Base-by-base conservation (phyloP, 2,888 invertebrate genomes). In the Bembecia ichneumoniformis region DNA sequence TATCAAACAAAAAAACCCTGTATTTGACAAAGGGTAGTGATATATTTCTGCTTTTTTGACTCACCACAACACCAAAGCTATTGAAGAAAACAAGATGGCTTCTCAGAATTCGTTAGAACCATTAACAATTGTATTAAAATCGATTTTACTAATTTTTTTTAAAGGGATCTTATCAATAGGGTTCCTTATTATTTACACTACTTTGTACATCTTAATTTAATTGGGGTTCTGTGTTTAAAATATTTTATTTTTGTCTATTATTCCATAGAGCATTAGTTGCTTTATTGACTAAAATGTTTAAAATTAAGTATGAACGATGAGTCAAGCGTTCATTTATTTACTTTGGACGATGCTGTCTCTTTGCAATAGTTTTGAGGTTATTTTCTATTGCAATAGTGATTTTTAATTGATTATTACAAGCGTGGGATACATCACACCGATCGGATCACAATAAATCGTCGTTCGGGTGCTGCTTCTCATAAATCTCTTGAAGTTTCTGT, bases 401-500 rank as follows among this genome's bases (percentile, higher is more conserved):
- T 20, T 20, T 20, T 7, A 20, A 20, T 17, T 11, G 45, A 20
- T 47, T 34, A 2, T 47, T 47, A n/a, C 10, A 43, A 16, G 16
- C 10, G 5, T 10, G 7, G n/a, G 35, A 14, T 34, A 5, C 13
- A n/a, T 11, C 40, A 5, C 13, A 11, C 40, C 7, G 11, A 3
- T 14, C 3, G 40, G 43, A 64, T 81, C 67, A 82, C 59, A 86
- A 68, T 66, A 86, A 69, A 35, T 84, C 87, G 10, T 82, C 79
- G 7, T 77, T 75, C 1, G 74, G 63, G 35, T 81, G 68, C 35
- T 77, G 71, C 55, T 77, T 83, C 40, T 87, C 87, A 57, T 79
- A 77, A 2, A 81, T 75, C 58, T 86, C 81, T 56, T 87, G 87
- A 53, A 88, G 57, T 57, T 77, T 78, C 60, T 88, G 88, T 54